Conservation (phyloP, 2,797 vertebrate genomes). For the Serranus cabrilla region DNA sequence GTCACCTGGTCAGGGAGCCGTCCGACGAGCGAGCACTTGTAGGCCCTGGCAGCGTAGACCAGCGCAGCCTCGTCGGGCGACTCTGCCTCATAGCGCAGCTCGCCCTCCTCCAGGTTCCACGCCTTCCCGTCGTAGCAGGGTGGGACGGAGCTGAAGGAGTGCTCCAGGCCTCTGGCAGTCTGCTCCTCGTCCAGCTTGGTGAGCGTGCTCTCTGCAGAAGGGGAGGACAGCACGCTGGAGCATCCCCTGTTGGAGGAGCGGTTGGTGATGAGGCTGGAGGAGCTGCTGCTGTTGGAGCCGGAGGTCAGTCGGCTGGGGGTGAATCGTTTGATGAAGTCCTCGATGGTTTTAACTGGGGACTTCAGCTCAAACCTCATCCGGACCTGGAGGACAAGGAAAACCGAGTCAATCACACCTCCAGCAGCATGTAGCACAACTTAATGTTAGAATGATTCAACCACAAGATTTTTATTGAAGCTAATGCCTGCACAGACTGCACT, state of each 20-base stretch:
- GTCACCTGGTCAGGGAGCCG: constrained; percentile 95
- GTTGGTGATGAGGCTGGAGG: constrained; percentile 88
- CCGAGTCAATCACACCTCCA: background rate
- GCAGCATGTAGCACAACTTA: background rate
- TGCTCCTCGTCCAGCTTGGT: constrained; percentile 89
- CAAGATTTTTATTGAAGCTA: too few relatives aligned
- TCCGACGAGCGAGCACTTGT: constrained; percentile 92
- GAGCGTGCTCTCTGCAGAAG: constrained; percentile 88
- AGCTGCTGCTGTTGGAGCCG: constrained; percentile 92
- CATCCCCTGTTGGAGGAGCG: constrained; percentile 87
- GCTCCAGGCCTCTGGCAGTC: constrained; percentile 72
- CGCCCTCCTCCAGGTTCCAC: constrained; percentile 78
- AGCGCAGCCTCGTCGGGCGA: constrained; percentile 97
- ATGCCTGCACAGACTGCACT: too few relatives aligned
- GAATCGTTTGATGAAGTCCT: constrained; percentile 96
- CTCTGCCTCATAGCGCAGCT: constrained; percentile 95
- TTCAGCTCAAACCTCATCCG: constrained; percentile 92
- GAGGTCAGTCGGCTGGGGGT: constrained; percentile 94
- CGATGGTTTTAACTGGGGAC: constrained; percentile 97
- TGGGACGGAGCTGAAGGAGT: constrained; percentile 77
- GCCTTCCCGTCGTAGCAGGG: constrained; percentile 57
- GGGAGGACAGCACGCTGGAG: constrained; percentile 85
- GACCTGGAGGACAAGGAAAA: constrained; percentile 81
- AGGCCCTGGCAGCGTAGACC: constrained; percentile 95
- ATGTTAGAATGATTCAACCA: too few relatives aligned